Evolutionary conservation across 2,888 invertebrate genomes (phyloP).

Genomic region (Lasius platythorax): DNA sequence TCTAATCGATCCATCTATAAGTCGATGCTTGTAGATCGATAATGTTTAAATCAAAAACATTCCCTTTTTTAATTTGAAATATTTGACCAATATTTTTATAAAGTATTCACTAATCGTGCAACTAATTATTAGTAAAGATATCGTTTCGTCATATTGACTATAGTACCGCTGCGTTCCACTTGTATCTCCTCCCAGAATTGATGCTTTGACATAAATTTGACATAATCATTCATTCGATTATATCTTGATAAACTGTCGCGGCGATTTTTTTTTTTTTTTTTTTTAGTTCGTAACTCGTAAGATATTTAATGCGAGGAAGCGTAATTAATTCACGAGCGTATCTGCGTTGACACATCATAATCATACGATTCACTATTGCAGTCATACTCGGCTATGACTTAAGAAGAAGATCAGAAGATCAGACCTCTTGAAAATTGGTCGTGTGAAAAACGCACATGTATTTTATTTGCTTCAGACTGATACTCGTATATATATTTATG

Average conservation of each 20-base stretch:
- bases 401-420: not conserved
- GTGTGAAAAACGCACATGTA: not conserved
- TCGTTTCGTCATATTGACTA: not conserved
- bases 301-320: not conserved
- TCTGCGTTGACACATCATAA: not conserved
- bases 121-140: slow-evolving; percentile 3
- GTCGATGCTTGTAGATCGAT: not conserved
- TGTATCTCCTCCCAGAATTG: not conserved
- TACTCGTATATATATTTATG: not conserved
- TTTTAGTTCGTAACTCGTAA: not conserved
- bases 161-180: not conserved
- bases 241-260: not conserved
- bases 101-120: slow-evolving; percentile 21
- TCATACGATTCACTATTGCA: slow-evolving; percentile 1
- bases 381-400: not conserved
- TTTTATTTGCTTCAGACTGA: slow-evolving; percentile 1
- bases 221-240: not conserved
- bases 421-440: not conserved
- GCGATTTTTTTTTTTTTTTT: not conserved
- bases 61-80: slow-evolving; percentile 28
- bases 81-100: slow-evolving; percentile 5
- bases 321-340: not conserved
- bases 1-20: slow-evolving; percentile 4
- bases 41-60: slow-evolving; percentile 23
- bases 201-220: not conserved